phyloP scores from a whole-genome alignment of 2,797 vertebrate genomes.

The Sciaenops ocellatus region DNA sequence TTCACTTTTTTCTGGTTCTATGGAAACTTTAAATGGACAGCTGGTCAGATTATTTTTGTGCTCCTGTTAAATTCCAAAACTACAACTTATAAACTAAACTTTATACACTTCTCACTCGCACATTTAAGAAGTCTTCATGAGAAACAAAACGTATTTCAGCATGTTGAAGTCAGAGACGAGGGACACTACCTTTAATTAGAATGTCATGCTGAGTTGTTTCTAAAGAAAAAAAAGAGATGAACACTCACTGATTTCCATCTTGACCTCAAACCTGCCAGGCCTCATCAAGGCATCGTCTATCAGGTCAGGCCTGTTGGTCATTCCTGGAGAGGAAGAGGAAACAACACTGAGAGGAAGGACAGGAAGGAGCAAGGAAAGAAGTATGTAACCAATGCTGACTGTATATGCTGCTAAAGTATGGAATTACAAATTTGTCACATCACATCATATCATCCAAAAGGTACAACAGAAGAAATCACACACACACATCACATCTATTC shows the following conservation, averaged over 20 bases:
- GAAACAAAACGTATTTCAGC: neutral
- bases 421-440: neutral
- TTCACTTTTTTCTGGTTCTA: neutral
- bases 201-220: neutral
- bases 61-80: neutral
- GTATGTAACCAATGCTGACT: neutral
- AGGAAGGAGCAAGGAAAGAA: neutral
- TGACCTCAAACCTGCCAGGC: conserved; percentile 97
- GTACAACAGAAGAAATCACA: too few species aligned
- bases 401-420: neutral
- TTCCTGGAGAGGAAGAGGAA: conserved; percentile 83
- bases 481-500: too few species aligned
- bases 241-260: conserved; percentile 97
- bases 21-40: neutral
- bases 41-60: neutral
- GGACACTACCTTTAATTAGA: neutral
- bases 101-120: neutral
- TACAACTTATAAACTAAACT: neutral
- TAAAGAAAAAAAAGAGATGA: neutral
- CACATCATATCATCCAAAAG: too few species aligned
- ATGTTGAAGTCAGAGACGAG: neutral
- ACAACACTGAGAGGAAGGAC: neutral
- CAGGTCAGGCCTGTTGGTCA: conserved; percentile 98
- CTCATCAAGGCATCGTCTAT: conserved; percentile 98
- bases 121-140: neutral